Base-by-base conservation (phyloP, 2,113 vertebrate genomes). In the Romanogobio albipinnatus region DNA sequence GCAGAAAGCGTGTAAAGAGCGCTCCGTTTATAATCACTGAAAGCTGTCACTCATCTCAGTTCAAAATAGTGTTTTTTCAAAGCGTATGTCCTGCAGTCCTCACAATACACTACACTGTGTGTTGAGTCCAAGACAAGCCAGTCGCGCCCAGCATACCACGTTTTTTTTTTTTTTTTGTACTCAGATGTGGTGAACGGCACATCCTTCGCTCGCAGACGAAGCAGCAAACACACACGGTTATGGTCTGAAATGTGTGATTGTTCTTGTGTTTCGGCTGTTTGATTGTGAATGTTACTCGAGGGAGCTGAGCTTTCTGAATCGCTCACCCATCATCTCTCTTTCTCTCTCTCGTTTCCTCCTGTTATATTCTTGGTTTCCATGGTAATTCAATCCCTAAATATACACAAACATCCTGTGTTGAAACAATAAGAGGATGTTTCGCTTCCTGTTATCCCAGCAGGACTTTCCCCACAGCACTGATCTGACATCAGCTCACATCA, bases 391-490 rank as follows among this genome's bases (percentile, higher is more conserved):
- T 79, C 39, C 62, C n/a, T 39, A 83, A 85, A 85, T 66, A 87
- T 33, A 59, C 76, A 83, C 87, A 84, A 81, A 86, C 84, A 77
- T 88, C 87, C 85, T 82, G 85, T 86, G 85, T 86, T 73, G 78
- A 88, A 88, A 88, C 87, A 88, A 88, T 84, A 83, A 24, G 68
- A 84, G 85, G 85, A 84, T 79, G 71, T 70, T 39, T 77, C 29
- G 62, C 77, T 88, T 86, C 87, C 87, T 86, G 87, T 84, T 83
- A 13, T 86, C 81, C 68, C 49, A 26, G 56, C 49, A 77, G 58
- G 66, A 70, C 79, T 47, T 56, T 76, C 47, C 66, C 76, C 4
- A 36, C 68, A 74, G 66, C 5, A 26, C 81, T 49, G 87, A 76
- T 49, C 22, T 61, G 62, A 84, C 39, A 83, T 76, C 68, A 81